Conservation (phyloP, 2,113 vertebrate species). For the Bos indicus region DNA sequence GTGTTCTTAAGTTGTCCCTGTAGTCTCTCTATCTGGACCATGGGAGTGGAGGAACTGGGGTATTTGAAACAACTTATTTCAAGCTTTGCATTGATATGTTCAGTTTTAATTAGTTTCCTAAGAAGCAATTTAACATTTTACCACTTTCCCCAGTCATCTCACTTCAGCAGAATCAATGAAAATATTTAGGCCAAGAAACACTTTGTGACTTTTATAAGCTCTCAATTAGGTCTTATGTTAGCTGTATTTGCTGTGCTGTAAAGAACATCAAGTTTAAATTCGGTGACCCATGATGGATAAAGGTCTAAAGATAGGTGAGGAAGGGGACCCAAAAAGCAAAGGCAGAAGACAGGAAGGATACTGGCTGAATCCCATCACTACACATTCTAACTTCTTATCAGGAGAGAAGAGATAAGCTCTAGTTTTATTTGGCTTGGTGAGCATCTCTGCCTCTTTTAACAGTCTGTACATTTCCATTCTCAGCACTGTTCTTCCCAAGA, state of each 20-base stretch:
- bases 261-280: constrained; percentile 9
- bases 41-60: background rate
- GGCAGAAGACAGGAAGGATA: background rate
- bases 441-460: background rate
- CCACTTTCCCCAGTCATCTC: background rate
- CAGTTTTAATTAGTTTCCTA: constrained; percentile 42
- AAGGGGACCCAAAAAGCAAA: background rate
- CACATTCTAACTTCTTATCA: background rate
- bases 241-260: background rate
- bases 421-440: background rate
- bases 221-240: background rate
- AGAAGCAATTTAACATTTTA: constrained; percentile 37
- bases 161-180: constrained; percentile 44
- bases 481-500: background rate
- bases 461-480: constrained; percentile 13
- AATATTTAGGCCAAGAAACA: background rate
- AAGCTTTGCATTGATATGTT: constrained; percentile 1
- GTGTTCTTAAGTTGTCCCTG: background rate
- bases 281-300: background rate
- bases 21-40: background rate
- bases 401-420: background rate
- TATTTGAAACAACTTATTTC: background rate
- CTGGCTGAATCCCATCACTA: background rate
- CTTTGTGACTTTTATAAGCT: background rate
- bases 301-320: background rate